Percentiles rank a stretch among this genome's conserved stretches.
Conservation (phyloP, 2,888 invertebrate species). For the Stratiomys singularior region DNA sequence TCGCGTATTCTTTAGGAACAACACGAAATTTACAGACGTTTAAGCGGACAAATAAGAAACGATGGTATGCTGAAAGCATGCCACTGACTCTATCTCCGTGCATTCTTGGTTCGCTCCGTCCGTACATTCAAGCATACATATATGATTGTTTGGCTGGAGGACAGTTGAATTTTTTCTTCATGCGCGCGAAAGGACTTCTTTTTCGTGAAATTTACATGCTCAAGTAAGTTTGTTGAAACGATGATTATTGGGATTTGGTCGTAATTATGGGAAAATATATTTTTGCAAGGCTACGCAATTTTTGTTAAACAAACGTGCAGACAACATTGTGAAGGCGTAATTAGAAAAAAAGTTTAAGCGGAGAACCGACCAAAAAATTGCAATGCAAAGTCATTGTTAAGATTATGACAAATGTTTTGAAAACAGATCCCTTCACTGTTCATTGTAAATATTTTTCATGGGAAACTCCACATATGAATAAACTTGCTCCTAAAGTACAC, state of each 20-base stretch:
- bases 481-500: background rate
- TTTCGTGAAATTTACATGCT: background rate
- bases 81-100: background rate
- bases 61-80: conserved; percentile 20
- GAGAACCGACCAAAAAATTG: too few species aligned
- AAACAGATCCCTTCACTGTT: background rate
- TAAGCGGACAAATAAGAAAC: conserved; percentile 46
- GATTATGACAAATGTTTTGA: too few species aligned
- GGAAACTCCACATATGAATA: conserved; percentile 4
- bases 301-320: background rate
- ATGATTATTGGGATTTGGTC: background rate
- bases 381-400: too few species aligned
- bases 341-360: too few species aligned
- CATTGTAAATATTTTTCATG: background rate
- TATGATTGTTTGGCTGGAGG: conserved; percentile 23
- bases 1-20: conserved; percentile 50
- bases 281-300: too few species aligned
- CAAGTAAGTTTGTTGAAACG: background rate
- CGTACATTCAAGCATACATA: background rate
- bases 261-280: too few species aligned
- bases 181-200: conserved; percentile 6
- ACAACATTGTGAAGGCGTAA: too few species aligned
- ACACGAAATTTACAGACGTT: conserved; percentile 52
- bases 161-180: background rate
- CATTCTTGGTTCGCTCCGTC: background rate